phyloP scores from a whole-genome alignment of 2,888 invertebrate genomes.

The Melolontha melolontha region DNA sequence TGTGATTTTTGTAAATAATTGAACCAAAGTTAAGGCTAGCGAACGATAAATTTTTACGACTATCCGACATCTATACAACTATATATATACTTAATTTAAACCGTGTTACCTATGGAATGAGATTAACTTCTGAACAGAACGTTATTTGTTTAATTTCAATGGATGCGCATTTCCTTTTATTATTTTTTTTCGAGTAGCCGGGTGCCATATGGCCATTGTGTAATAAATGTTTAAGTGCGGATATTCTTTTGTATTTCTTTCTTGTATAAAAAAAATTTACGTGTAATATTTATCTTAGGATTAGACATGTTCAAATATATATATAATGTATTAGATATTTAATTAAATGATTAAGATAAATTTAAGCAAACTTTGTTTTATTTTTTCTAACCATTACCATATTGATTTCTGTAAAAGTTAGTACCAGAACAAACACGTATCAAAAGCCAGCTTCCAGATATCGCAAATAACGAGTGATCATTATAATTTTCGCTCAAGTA shows the following conservation, averaged over 20 bases:
- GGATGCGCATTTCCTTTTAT: background rate
- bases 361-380: slow-evolving; percentile 14
- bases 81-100: slow-evolving; percentile 25
- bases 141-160: slow-evolving; percentile 11
- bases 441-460: too few relatives aligned
- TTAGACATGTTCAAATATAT: slow-evolving; percentile 34
- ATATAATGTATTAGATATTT: slow-evolving; percentile 39
- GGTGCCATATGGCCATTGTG: slow-evolving; percentile 41
- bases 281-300: slow-evolving; percentile 41
- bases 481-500: too few relatives aligned
- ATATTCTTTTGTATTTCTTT: slow-evolving; percentile 34
- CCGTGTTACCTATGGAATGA: slow-evolving; percentile 17
- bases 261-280: slow-evolving; percentile 41
- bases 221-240: slow-evolving; percentile 36
- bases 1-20: slow-evolving; percentile 61
- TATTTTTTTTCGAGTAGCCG: slow-evolving; percentile 34
- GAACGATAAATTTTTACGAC: slow-evolving; percentile 44
- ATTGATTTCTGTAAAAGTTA: too few relatives aligned
- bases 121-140: slow-evolving; percentile 15
- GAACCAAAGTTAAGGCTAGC: slow-evolving; percentile 58
- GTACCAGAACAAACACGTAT: too few relatives aligned
- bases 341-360: slow-evolving; percentile 40
- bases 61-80: slow-evolving; percentile 2
- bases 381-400: background rate
- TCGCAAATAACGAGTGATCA: too few relatives aligned